Evolutionary conservation across 1,140 invertebrate species (phyloP).

Genomic region (Drosophila pseudoobscura): DNA sequence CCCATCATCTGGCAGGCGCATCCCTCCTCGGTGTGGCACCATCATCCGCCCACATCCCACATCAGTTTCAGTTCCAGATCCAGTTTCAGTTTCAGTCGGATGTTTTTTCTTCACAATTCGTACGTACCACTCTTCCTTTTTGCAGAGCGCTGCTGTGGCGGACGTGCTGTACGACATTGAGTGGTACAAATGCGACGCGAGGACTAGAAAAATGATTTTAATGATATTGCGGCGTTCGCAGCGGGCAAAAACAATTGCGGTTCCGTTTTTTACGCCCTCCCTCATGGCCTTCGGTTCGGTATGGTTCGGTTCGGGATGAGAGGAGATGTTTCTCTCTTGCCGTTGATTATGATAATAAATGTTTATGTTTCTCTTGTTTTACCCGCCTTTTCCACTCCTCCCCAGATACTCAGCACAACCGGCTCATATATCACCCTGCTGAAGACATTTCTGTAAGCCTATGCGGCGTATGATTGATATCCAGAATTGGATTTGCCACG

Average conservation of each 20-base stretch:
- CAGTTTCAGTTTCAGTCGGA: constrained; percentile 1
- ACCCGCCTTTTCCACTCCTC: too few relatives aligned
- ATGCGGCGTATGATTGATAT: constrained; percentile 73
- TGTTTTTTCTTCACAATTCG: background rate
- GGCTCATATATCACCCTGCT: constrained; percentile 79
- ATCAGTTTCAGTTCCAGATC: constrained; percentile 15
- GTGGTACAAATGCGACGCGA: constrained; percentile 82
- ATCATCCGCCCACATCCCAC: background rate
- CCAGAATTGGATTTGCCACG: constrained; percentile 31
- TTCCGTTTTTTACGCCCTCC: constrained; percentile 81
- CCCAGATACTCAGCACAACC: constrained; percentile 77
- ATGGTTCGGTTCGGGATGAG: constrained; percentile 17
- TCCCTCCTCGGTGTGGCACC: too few relatives aligned
- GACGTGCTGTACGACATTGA: constrained; percentile 73
- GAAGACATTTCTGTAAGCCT: constrained; percentile 77
- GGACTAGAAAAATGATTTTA: constrained; percentile 80
- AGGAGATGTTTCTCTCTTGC: constrained; percentile 7
- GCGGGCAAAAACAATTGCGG: constrained; percentile 73
- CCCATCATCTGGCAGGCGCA: too few relatives aligned
- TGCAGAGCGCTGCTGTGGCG: constrained; percentile 68
- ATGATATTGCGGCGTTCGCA: constrained; percentile 80
- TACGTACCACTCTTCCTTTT: constrained; percentile 3
- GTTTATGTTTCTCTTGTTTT: constrained; percentile 34
- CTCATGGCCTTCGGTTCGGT: constrained; percentile 74
- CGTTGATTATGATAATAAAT: constrained; percentile 62